Evolutionary conservation across 2,797 vertebrate genomes (phyloP).

Genomic region (Xenops minutus): DNA sequence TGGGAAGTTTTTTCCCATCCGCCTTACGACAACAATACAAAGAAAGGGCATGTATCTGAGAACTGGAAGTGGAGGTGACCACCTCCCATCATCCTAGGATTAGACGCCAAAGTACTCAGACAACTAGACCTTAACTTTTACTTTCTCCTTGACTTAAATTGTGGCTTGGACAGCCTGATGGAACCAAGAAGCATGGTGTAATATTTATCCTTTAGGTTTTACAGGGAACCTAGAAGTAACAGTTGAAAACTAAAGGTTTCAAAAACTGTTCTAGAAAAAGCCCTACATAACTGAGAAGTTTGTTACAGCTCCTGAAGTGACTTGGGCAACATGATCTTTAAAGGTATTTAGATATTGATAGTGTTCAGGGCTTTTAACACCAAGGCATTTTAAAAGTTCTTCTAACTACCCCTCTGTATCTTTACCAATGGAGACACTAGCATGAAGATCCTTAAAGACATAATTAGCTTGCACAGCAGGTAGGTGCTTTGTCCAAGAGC

Average conservation of each 20-base stretch:
- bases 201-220: neutral
- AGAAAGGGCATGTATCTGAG: neutral
- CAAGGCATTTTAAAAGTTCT: neutral
- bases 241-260: neutral
- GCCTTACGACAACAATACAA: no score
- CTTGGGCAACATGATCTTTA: neutral
- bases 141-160: neutral
- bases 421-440: neutral
- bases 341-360: neutral
- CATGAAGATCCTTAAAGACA: neutral
- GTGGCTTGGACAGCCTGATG: neutral
- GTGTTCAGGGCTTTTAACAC: neutral
- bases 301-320: neutral
- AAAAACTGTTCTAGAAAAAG: neutral
- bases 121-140: neutral
- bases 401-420: neutral
- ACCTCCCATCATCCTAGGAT: neutral
- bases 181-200: neutral
- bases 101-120: neutral
- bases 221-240: neutral
- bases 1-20: no score
- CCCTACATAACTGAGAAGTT: neutral
- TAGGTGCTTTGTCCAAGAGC: neutral
- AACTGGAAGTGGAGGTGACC: neutral
- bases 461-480: neutral